phyloP scores from a whole-genome alignment of 1,140 invertebrate species.

The Trichonephila clavata region DNA sequence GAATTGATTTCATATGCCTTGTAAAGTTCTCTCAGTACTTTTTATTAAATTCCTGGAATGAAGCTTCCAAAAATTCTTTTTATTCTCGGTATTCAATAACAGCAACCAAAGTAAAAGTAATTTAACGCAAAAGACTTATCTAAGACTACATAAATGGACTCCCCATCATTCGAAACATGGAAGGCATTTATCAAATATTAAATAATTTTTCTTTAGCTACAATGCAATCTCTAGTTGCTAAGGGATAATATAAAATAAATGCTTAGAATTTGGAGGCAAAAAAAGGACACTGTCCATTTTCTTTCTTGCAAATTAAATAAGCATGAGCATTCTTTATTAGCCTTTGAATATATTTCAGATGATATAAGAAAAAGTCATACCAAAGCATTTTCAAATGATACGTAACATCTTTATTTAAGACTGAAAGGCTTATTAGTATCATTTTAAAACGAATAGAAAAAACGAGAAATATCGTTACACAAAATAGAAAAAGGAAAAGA shows the following conservation, averaged over 20 bases:
- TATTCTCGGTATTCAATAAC: neutral
- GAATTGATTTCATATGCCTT: slow-evolving; percentile 21
- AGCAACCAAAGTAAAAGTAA: slow-evolving; percentile 39
- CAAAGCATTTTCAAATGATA: too few relatives aligned
- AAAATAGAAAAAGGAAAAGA: neutral
- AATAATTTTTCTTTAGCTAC: slow-evolving; percentile 27
- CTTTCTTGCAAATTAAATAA: slow-evolving; percentile 39
- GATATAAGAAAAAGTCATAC: neutral
- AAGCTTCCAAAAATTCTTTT: neutral
- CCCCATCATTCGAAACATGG: slow-evolving; percentile 37
- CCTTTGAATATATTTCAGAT: slow-evolving; percentile 13
- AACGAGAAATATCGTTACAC: neutral
- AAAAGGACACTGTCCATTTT: neutral
- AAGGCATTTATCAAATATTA: slow-evolving; percentile 41
- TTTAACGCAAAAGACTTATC: slow-evolving; percentile 18
- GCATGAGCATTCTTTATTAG: neutral
- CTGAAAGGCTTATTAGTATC: neutral
- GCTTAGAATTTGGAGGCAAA: neutral
- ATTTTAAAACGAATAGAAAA: neutral
- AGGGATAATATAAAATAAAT: neutral
- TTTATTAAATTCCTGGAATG: neutral
- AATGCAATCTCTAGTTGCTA: neutral
- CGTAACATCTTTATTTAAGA: neutral
- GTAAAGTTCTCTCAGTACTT: neutral
- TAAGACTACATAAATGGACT: slow-evolving; percentile 21